Evolutionary conservation across 2,113 vertebrate species (phyloP).

Genomic region (Tychaedon coryphoeus): DNA sequence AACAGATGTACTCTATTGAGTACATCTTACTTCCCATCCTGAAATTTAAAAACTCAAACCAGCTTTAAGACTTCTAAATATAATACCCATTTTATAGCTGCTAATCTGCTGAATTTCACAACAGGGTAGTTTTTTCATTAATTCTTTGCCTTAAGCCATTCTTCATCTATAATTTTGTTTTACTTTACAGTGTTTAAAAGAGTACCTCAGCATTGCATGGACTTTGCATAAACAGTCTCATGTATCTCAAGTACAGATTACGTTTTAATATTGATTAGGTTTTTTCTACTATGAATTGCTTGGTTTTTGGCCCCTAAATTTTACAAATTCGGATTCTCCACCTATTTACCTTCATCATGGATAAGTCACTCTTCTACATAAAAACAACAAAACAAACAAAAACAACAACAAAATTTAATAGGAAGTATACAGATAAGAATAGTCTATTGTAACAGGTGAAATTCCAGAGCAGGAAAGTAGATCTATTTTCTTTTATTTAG

Average conservation of each 20-base stretch:
- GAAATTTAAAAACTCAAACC: conserved; percentile 57
- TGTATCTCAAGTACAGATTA: neutral
- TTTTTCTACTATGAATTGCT: neutral
- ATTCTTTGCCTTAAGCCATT: conserved; percentile 63
- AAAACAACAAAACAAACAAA: neutral
- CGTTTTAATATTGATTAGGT: neutral
- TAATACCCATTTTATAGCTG: conserved; percentile 52
- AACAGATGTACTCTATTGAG: neutral
- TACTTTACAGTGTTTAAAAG: conserved; percentile 55
- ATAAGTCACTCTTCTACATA: neutral
- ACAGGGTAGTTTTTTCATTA: conserved; percentile 63
- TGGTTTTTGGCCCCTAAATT: neutral
- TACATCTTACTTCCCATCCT: neutral
- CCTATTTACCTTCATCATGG: neutral
- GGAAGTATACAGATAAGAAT: neutral
- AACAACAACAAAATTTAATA: neutral
- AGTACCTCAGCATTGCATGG: neutral
- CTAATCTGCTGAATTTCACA: conserved; percentile 67
- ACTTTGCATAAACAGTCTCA: conserved; percentile 3
- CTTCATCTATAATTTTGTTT: conserved; percentile 62
- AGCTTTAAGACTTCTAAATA: conserved; percentile 62
- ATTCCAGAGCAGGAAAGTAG: neutral
- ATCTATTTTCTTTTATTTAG: neutral
- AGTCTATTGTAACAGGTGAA: neutral
- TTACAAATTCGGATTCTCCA: neutral